Conservation (phyloP, 2,797 vertebrate genomes). For the Nyctalus aviator region DNA sequence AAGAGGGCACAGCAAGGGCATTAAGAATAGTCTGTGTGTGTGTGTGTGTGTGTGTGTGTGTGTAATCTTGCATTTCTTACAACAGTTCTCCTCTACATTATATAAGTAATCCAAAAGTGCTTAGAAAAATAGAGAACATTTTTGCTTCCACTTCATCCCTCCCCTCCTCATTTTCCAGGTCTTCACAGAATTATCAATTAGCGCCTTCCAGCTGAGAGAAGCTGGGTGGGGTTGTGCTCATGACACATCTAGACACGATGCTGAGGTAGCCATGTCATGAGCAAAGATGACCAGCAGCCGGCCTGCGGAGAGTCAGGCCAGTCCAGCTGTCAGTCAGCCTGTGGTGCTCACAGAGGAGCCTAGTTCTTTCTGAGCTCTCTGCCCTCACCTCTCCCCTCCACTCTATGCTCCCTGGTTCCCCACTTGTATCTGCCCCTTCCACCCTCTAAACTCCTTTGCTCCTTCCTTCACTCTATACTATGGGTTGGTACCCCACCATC, state of each 20-base stretch:
- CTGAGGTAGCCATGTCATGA: no score
- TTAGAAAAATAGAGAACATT: background rate
- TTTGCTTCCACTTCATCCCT: background rate
- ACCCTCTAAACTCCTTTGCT: no score
- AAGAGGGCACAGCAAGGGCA: background rate
- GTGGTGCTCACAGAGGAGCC: background rate
- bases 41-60: no score
- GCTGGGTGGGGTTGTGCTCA: background rate
- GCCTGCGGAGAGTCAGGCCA: no score
- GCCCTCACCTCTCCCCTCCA: fast-evolving
- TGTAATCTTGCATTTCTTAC: background rate
- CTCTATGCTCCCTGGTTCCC: fast-evolving
- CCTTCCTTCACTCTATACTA: background rate
- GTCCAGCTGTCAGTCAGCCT: fast-evolving
- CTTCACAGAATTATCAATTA: background rate
- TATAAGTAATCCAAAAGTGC: background rate
- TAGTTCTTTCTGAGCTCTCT: background rate
- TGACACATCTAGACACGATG: background rate
- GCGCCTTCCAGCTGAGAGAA: background rate
- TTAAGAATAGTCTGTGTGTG: background rate
- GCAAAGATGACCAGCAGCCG: background rate
- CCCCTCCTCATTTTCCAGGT: background rate
- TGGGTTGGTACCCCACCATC: background rate
- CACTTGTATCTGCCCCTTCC: background rate
- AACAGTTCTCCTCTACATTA: background rate